Evolutionary conservation across 92 coral and sea anemone genomes (phyloP).

Genomic region (Zoanthus sociatus): DNA sequence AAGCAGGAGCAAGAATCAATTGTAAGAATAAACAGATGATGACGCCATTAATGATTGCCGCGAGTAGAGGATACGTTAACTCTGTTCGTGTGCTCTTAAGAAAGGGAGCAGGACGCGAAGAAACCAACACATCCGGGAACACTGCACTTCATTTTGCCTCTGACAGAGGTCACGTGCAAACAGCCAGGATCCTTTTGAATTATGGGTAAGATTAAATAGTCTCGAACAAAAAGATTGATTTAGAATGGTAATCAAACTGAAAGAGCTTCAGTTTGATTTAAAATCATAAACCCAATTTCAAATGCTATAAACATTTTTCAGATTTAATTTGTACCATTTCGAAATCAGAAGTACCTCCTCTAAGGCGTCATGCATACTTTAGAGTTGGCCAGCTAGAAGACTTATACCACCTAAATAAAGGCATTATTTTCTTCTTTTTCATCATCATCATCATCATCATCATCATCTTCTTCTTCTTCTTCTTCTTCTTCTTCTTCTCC

Average conservation of each 20-base stretch:
- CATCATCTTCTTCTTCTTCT: no score
- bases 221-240: no score
- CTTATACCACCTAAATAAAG: no score
- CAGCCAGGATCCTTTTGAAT: slow-evolving; percentile 59
- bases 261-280: no score
- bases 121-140: slow-evolving; percentile 59
- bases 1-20: slow-evolving; percentile 55
- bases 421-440: not conserved
- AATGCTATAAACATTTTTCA: no score
- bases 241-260: no score
- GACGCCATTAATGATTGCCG: slow-evolving; percentile 76
- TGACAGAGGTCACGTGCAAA: slow-evolving; percentile 68
- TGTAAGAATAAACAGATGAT: slow-evolving; percentile 54
- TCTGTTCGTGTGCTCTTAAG: slow-evolving; percentile 63
- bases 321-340: no score
- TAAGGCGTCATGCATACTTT: no score
- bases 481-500: no score
- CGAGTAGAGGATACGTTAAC: slow-evolving; percentile 64
- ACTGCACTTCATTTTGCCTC: slow-evolving; percentile 80
- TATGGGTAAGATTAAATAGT: slow-evolving; percentile 53
- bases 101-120: slow-evolving; percentile 57
- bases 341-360: no score
- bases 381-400: no score
- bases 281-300: no score
- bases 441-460: not conserved